Base-by-base conservation (phyloP, 2,888 invertebrate genomes). In the Chydorus sphaericus region DNA sequence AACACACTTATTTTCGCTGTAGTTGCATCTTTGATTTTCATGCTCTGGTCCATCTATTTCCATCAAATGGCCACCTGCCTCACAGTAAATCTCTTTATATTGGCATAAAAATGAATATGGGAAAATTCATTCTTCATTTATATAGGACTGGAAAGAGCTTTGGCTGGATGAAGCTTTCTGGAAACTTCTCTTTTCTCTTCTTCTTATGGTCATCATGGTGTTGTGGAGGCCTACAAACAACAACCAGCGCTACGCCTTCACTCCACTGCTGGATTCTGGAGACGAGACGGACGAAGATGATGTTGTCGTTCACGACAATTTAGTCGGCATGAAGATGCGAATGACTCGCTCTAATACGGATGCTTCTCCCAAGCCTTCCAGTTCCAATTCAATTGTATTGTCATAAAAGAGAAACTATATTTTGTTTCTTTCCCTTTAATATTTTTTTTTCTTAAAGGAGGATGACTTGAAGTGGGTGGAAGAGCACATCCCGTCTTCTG, bases 131-230 rank as follows among this genome's bases (percentile, higher is more conserved):
- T 59, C 16, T 44, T 20, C 5, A 29, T 23, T 59, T 56, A 56
- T 61, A 2, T 64, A 83, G 81, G 83, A 85, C 61, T 94, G 93
- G 93, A 85, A 83, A 66, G 83, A 87, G 65, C 76, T 90, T 61
- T 96, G 94, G 94, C 73, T 94, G 65, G 92, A 94, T 68, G 88
- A 90, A 61, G 93, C 90, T 3, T 94, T 88, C 70, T 94, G 94
- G 94, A 93, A 92, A 71, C 78, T 93, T 33, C 74, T 93, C 57
- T 94, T 96, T 71, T 89, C 87, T 16, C 77, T 85, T 61, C 79
- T 96, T 56, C 75, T 96, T 26, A 72, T 87, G 36, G 88, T 88
- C 31, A 94, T 96, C 63, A 93, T 94, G 88, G 79, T 94, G 60
- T 77, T 94, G 60, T 94, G 93, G 93, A 76, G 94, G 62, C 94